Evolutionary conservation across 2,888 invertebrate species (phyloP).

Genomic region (Encarsia formosa): DNA sequence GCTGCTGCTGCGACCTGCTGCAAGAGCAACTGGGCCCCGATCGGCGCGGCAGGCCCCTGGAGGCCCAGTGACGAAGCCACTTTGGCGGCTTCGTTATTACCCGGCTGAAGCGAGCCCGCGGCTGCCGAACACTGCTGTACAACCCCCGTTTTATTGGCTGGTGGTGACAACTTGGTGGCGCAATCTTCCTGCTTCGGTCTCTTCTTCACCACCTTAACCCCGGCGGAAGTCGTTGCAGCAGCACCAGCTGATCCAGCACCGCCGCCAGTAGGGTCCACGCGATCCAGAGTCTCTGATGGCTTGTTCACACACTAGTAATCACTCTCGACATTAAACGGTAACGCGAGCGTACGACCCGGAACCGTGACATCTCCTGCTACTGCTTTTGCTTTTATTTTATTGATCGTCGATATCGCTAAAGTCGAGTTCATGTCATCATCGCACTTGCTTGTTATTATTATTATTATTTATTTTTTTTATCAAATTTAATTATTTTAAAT

Average conservation of each 20-base stretch:
- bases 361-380: constrained; percentile 38
- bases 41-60: constrained; percentile 52
- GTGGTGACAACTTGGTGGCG: constrained; percentile 24
- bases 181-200: constrained; percentile 14
- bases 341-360: constrained; percentile 32
- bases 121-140: constrained; percentile 7
- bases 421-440: no score
- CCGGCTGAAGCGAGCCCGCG: constrained; percentile 43
- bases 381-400: no score
- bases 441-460: no score
- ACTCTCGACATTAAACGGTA: constrained; percentile 17
- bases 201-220: no score
- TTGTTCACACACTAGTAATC: no score
- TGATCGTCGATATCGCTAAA: no score
- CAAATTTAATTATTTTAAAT: no score
- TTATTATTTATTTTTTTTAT: no score
- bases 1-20: constrained; percentile 42
- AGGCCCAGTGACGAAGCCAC: constrained; percentile 53
- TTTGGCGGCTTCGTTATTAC: constrained; percentile 50
- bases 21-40: constrained; percentile 50
- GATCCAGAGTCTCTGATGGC: no score
- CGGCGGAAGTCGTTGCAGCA: no score
- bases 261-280: not conserved
- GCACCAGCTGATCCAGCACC: not conserved
- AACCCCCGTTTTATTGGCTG: constrained; percentile 35